These are phyloP conservation scores for Mya arenaria DNA, from an alignment of 1,140 invertebrate genomes.

Conservation along the genomic window DNA sequence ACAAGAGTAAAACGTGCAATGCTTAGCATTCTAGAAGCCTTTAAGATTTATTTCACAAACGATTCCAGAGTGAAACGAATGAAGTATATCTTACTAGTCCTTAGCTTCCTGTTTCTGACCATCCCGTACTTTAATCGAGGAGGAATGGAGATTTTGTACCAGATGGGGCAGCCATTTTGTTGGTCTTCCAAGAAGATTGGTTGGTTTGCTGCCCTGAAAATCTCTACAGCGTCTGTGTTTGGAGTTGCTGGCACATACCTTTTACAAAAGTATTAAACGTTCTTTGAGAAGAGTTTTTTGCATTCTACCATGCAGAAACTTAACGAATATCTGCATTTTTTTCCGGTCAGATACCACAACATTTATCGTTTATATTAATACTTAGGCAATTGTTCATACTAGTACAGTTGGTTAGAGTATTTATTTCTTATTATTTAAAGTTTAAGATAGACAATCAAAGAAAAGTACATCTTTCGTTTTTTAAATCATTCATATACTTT, in stretches of 20 bases:
- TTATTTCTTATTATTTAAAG: no score
- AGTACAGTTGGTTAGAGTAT: no score
- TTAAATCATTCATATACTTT: no score
- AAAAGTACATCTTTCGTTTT: no score
- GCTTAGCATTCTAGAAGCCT: background rate
- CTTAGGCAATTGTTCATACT: no score
- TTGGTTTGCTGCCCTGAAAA: conserved; percentile 24
- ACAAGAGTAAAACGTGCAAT: background rate
- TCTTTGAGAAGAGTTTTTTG: no score
- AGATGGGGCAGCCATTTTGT: conserved; percentile 45
- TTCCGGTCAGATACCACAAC: no score
- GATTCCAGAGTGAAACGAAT: background rate
- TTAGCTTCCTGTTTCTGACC: conserved; percentile 6
- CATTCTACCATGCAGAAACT: no score
- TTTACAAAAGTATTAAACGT: conserved; percentile 10
- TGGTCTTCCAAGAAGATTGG: conserved; percentile 40
- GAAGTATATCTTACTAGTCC: conserved; percentile 37
- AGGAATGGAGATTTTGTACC: conserved; percentile 34
- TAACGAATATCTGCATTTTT: no score
- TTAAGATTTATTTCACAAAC: conserved; percentile 26
- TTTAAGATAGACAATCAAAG: no score
- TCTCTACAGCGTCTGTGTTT: background rate
- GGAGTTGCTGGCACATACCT: background rate
- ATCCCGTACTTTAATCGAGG: background rate
- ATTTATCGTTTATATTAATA: no score